Conservation (phyloP, 2,888 invertebrate species). For the Priocnemis perturbator region DNA sequence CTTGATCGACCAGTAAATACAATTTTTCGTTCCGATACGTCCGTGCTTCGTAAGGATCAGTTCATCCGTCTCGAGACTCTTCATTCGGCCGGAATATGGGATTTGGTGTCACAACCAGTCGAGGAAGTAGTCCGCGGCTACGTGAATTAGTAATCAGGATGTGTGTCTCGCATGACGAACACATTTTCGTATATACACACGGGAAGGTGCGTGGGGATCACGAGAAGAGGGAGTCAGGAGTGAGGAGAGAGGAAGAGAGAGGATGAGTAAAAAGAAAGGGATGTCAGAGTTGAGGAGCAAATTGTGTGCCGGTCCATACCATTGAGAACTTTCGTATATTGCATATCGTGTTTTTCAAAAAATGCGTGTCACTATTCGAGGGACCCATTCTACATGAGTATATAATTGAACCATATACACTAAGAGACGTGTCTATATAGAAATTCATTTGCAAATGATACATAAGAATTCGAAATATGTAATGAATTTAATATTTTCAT, state of each 20-base stretch:
- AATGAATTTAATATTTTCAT: too few relatives aligned
- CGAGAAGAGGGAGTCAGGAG: slow-evolving; percentile 10
- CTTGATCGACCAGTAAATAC: too few relatives aligned
- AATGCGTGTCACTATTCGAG: slow-evolving; percentile 6
- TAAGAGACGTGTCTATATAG: too few relatives aligned
- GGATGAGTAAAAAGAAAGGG: slow-evolving; percentile 4
- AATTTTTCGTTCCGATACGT: too few relatives aligned
- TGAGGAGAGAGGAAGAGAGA: slow-evolving; percentile 12
- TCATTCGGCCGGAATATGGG: slow-evolving; percentile 66
- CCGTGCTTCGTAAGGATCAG: slow-evolving; percentile 39
- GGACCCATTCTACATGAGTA: too few relatives aligned
- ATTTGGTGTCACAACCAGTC: slow-evolving; percentile 71
- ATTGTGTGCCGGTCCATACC: slow-evolving; percentile 6
- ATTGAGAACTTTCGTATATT: slow-evolving; percentile 1
- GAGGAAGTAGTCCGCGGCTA: slow-evolving; percentile 69
- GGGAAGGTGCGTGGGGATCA: slow-evolving; percentile 8
- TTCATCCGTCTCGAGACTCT: slow-evolving; percentile 44
- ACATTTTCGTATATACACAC: slow-evolving; percentile 48
- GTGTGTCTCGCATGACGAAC: slow-evolving; percentile 48
- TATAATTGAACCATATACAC: too few relatives aligned
- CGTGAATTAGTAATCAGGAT: slow-evolving; percentile 72
- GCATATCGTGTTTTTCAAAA: slow-evolving; percentile 11
- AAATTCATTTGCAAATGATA: too few relatives aligned
- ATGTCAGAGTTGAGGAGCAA: not conserved
- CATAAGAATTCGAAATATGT: too few relatives aligned